Percentiles rank a stretch among this genome's conserved stretches.
These are phyloP conservation scores for Cariama cristata DNA, from an alignment of 2,113 vertebrate genomes.

Conservation along the genomic window DNA sequence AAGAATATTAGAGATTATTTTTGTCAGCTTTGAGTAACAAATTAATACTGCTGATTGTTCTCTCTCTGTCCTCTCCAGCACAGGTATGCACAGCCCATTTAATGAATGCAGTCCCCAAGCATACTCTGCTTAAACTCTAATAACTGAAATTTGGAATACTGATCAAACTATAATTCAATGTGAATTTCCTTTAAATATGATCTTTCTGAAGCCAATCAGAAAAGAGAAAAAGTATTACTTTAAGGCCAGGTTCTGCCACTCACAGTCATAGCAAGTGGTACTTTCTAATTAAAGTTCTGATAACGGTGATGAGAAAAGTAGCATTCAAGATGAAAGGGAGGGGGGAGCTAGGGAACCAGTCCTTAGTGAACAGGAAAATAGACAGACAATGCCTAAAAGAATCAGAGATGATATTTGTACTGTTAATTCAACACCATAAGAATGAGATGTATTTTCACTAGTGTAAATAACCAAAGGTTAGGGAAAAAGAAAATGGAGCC, in stretches of 20 bases:
- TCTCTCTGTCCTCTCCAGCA: background rate
- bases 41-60: background rate
- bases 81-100: background rate
- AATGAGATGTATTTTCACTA: conserved; percentile 28
- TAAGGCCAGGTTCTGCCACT: background rate
- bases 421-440: conserved; percentile 25
- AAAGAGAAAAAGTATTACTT: background rate
- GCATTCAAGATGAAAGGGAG: background rate
- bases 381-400: conserved; percentile 23
- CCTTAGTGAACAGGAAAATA: conserved; percentile 25
- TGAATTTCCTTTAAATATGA: background rate
- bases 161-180: background rate
- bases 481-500: background rate
- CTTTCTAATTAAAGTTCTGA: conserved; percentile 5
- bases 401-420: conserved; percentile 31
- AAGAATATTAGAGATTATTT: conserved; percentile 32
- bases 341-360: background rate
- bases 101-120: background rate
- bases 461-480: conserved; percentile 32
- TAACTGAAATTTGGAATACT: background rate
- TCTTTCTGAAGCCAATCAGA: background rate
- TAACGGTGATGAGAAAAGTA: background rate
- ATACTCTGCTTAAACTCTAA: background rate
- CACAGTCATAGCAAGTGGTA: background rate
- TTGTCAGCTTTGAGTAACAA: conserved; percentile 9